Evolutionary conservation across 2,113 vertebrate species (phyloP).

Genomic region (Pluvialis apricaria): DNA sequence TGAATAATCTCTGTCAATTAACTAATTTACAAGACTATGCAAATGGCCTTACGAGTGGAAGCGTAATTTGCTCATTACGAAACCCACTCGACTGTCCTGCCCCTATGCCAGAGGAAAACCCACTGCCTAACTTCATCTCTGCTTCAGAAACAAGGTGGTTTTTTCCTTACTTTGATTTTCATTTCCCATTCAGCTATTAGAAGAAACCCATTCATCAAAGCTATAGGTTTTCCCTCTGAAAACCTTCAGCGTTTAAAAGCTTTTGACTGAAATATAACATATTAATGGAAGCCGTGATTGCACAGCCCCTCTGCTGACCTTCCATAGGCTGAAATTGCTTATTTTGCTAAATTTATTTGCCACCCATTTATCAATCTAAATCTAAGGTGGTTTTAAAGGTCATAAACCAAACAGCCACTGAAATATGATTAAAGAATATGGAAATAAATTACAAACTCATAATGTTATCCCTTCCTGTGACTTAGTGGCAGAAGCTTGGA

Average conservation of each 20-base stretch:
- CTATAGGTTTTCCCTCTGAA: slow-evolving; percentile 50
- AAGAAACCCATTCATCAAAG: slow-evolving; percentile 67
- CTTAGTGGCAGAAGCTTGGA: slow-evolving; percentile 2
- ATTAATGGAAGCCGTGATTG: slow-evolving; percentile 73
- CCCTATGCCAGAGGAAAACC: neutral
- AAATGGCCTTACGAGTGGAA: neutral
- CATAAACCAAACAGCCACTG: slow-evolving; percentile 63
- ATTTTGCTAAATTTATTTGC: slow-evolving; percentile 68
- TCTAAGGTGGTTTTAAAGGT: slow-evolving; percentile 71
- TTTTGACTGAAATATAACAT: slow-evolving; percentile 71
- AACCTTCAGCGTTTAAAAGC: slow-evolving; percentile 69
- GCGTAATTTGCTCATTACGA: neutral
- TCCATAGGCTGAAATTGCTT: slow-evolving; percentile 70
- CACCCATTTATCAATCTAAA: slow-evolving; percentile 71
- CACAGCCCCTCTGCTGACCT: slow-evolving; percentile 70
- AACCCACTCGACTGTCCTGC: neutral
- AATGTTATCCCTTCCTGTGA: slow-evolving; percentile 62
- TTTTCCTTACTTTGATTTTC: slow-evolving; percentile 47
- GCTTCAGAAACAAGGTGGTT: neutral
- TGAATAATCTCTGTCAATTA: neutral
- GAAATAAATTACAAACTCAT: slow-evolving; percentile 72
- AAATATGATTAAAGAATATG: slow-evolving; percentile 69
- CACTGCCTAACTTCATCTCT: neutral
- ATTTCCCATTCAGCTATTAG: slow-evolving; percentile 66
- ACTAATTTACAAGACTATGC: neutral